Conservation (phyloP, 2,113 vertebrate genomes). For the Bufo bufo region DNA sequence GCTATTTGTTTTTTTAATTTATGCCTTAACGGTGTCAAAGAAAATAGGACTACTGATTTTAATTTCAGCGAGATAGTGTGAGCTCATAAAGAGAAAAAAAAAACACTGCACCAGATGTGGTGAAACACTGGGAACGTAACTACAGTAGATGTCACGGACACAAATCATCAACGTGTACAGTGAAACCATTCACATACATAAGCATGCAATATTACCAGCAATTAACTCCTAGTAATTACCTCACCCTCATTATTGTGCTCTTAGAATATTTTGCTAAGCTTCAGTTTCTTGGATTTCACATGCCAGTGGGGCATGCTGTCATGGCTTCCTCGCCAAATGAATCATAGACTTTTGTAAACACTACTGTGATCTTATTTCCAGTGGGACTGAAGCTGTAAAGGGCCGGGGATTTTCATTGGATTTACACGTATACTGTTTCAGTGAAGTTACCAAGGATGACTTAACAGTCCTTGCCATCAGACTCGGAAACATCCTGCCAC, state of each 20-base stretch:
- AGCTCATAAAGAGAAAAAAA: not conserved
- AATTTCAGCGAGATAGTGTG: not conserved
- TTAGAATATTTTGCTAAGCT: conserved; percentile 79
- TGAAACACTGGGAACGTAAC: conserved; percentile 58
- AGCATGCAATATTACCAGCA: conserved; percentile 73
- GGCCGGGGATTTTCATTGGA: conserved; percentile 87
- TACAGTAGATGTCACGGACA: conserved; percentile 64
- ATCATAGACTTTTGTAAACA: conserved; percentile 87
- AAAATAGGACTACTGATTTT: conserved; percentile 6
- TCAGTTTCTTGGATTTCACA: conserved; percentile 82
- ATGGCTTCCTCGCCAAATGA: conserved; percentile 85
- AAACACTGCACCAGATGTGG: conserved; percentile 31
- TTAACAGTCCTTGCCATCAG: conserved; percentile 77
- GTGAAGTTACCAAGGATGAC: conserved; percentile 84
- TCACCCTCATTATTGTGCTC: conserved; percentile 78
- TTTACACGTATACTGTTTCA: conserved; percentile 98
- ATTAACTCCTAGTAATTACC: conserved; percentile 79
- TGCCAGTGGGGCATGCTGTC: conserved; percentile 73
- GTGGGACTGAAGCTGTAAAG: conserved; percentile 81
- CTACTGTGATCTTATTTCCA: conserved; percentile 88
- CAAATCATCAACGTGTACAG: conserved; percentile 61
- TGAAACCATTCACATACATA: conserved; percentile 65
- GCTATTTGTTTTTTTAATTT: not conserved
- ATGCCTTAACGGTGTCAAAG: not conserved
- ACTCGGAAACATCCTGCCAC: conserved; percentile 77